A percentile compares a stretch with the other conserved stretches of the same genome.
Conservation (phyloP, 2,888 invertebrate genomes). For the Hartigia nigra region DNA sequence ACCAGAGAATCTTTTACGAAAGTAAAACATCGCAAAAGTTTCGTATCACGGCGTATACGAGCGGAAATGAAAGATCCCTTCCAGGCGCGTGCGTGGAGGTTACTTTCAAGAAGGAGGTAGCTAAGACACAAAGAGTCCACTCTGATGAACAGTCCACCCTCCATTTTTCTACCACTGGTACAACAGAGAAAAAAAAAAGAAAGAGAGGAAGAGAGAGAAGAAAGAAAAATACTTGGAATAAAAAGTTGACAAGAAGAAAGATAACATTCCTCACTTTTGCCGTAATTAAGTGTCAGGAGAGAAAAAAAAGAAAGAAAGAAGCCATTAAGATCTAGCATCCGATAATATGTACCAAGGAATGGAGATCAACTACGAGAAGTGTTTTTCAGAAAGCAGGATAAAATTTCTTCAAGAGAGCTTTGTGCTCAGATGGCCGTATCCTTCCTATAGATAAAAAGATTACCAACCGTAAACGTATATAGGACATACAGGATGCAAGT, state of each 20-base stretch:
- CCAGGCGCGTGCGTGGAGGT: background rate
- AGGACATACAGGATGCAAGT: background rate
- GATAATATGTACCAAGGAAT: background rate
- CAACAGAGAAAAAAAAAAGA: background rate
- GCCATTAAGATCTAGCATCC: background rate
- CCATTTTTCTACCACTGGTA: background rate
- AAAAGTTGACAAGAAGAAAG: conserved; percentile 11
- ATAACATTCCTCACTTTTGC: background rate
- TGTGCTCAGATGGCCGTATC: background rate
- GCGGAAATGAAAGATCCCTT: background rate
- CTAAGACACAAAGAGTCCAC: background rate
- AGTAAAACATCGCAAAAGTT: background rate
- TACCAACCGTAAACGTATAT: background rate
- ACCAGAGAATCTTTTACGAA: background rate
- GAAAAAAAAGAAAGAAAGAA: conserved; percentile 7
- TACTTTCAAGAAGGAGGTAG: background rate
- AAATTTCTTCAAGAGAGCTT: background rate
- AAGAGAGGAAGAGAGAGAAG: background rate
- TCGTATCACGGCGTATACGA: background rate
- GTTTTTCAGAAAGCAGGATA: background rate
- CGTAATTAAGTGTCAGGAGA: background rate
- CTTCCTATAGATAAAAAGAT: background rate
- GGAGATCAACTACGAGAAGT: background rate
- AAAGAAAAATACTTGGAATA: background rate
- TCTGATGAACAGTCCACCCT: background rate